Percentiles rank a stretch among this genome's conserved stretches.
Conservation (phyloP, 2,797 vertebrate species). For the Pangasius djambal region DNA sequence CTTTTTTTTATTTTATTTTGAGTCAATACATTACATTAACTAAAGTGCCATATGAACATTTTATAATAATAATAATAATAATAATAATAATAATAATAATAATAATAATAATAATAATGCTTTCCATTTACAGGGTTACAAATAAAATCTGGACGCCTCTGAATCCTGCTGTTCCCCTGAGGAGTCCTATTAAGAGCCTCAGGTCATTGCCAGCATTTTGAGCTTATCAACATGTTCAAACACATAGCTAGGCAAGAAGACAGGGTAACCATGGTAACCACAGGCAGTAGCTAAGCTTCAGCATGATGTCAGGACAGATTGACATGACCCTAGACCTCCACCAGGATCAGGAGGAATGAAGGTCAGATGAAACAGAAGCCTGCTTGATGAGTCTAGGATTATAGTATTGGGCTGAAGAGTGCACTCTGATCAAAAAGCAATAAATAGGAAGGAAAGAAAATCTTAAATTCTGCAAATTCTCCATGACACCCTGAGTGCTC, state of each 20-base stretch:
- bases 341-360: not conserved
- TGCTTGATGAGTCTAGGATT: constrained; percentile 1
- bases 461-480: not conserved
- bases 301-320: constrained; percentile 33
- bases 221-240: constrained; percentile 35
- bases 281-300: constrained; percentile 19
- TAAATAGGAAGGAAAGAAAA: not conserved
- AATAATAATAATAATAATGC: not conserved
- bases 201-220: constrained; percentile 37
- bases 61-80: not conserved
- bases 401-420: not conserved
- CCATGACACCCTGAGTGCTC: not conserved
- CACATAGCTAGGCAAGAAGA: constrained; percentile 27
- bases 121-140: constrained; percentile 17
- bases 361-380: constrained; percentile 24
- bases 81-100: not conserved
- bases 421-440: not conserved
- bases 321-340: constrained; percentile 13
- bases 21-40: not conserved
- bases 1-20: not conserved
- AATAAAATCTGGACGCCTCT: constrained; percentile 23
- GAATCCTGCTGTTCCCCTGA: constrained; percentile 16
- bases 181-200: not conserved
- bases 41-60: not conserved
- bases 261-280: constrained; percentile 52